Evolutionary conservation across 2,888 invertebrate species (phyloP).

Genomic region (Crepidodera aurea): DNA sequence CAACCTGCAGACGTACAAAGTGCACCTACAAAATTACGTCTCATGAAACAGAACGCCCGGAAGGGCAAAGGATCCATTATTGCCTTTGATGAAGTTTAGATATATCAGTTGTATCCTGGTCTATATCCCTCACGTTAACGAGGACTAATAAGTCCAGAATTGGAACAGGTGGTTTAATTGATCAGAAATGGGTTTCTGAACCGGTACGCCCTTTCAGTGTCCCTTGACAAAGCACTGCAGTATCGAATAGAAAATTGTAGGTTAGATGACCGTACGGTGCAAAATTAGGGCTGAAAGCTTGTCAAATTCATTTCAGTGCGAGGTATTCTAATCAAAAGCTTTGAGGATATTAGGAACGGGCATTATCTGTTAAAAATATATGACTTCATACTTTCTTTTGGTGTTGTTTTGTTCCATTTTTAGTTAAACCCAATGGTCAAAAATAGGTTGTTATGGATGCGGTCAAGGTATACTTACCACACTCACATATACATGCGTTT

Average conservation of each 20-base stretch:
- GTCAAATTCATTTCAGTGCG: too few relatives aligned
- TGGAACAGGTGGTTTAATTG: slow-evolving; percentile 24
- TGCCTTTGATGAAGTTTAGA: slow-evolving; percentile 1
- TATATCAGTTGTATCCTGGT: slow-evolving; percentile 1
- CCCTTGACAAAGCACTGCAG: slow-evolving; percentile 1
- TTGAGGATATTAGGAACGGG: too few relatives aligned
- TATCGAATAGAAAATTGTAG: neutral
- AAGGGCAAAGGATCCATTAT: neutral
- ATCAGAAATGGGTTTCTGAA: slow-evolving; percentile 13
- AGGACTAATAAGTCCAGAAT: slow-evolving; percentile 14
- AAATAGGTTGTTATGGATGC: too few relatives aligned
- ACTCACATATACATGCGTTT: slow-evolving; percentile 5
- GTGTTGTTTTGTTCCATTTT: too few relatives aligned
- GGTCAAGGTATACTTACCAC: too few relatives aligned
- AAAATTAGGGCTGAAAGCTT: neutral
- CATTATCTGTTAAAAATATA: too few relatives aligned
- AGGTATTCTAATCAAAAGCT: too few relatives aligned
- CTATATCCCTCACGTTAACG: slow-evolving; percentile 1
- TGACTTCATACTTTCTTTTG: too few relatives aligned
- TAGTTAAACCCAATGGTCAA: too few relatives aligned
- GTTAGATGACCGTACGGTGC: neutral
- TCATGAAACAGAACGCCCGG: neutral
- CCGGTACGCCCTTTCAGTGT: slow-evolving; percentile 17
- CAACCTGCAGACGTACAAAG: neutral
- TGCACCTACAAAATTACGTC: neutral